These are phyloP conservation scores for Gallinago solitaria DNA, from an alignment of 2,797 vertebrate species.

Conservation along the genomic window DNA sequence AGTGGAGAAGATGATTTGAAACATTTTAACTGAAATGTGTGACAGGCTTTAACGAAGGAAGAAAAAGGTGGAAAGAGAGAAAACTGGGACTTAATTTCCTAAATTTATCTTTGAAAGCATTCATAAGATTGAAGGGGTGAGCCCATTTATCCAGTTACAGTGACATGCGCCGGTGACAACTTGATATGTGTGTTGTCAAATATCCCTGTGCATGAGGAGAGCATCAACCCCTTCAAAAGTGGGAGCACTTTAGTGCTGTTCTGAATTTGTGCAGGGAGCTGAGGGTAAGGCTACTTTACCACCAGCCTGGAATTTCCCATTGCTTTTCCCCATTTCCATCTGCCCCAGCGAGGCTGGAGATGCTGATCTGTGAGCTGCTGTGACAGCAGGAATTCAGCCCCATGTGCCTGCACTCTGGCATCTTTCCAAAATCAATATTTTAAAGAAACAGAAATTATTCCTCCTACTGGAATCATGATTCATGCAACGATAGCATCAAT, in stretches of 20 bases:
- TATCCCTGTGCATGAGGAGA: not conserved
- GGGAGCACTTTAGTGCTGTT: not conserved
- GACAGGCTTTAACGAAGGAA: not conserved
- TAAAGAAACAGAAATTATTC: constrained; percentile 40
- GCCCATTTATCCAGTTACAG: not conserved
- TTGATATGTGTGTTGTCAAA: not conserved
- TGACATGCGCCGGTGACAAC: not conserved
- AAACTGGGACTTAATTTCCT: not conserved
- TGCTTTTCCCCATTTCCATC: rapidly evolving
- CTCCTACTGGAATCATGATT: constrained; percentile 11
- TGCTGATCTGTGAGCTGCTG: not conserved
- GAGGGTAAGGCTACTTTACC: not conserved
- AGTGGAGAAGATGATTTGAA: not conserved
- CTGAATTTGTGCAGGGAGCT: not conserved
- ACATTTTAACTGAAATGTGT: not conserved
- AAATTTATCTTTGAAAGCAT: not conserved
- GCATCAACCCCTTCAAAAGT: not conserved
- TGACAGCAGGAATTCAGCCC: not conserved
- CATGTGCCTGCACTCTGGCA: not conserved
- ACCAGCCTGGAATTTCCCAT: not conserved
- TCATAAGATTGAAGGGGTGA: not conserved
- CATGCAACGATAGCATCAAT: constrained; percentile 21
- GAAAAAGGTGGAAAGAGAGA: not conserved
- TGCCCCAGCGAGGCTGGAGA: rapidly evolving
- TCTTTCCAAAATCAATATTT: constrained; percentile 40